Evolutionary conservation across 2,888 invertebrate species (phyloP), one percentile per base, ranked within the genome.

Genomic region (Acronicta aceris): DNA sequence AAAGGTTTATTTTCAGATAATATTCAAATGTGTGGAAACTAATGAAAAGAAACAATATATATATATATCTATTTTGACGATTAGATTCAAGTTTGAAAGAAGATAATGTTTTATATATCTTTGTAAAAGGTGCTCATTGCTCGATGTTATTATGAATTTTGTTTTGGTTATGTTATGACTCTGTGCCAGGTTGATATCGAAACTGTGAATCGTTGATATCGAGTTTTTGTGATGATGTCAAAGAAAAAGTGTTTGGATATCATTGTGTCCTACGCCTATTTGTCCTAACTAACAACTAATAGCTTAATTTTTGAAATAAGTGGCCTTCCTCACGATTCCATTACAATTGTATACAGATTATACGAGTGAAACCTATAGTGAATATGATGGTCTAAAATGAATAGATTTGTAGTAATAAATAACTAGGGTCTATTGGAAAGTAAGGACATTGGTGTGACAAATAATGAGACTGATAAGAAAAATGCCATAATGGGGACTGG

Each of bases 391-490:
- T 30, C 30, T 30, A 10, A 33, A 33, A 4, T 33, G 12, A 33
- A 33, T 33, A 12, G 12, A 12, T 12, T 43, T 2, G 36, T 36
- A 46, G 1, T 15, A 33, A 17, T 41, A 53, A 56, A 25, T 13
- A 1, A 9, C 1, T 2, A 36, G 5, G 25, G 51, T 40, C 27
- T 41, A 13, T 60, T 16, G 15, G 13, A 36, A 42, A 42, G 9
- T 46, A 40, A 33, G 17, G 36, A 60, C n/a, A 61, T 52, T 48
- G 67, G 49, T 45, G 52, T 52, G 49, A 56, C 40, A 38, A 57
- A 54, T 54, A 50, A 51, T 76, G 71, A 76, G 77, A 76, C 76
- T 76, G 76, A 76, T 60, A 49, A 38, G n/a, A 5, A 38, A 43
- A 56, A 57, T 46, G 66, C 71, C 66, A 71, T 74, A 54, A 43